Evolutionary conservation across 2,888 invertebrate species (phyloP).

Genomic region (Frankliniella fusca): DNA sequence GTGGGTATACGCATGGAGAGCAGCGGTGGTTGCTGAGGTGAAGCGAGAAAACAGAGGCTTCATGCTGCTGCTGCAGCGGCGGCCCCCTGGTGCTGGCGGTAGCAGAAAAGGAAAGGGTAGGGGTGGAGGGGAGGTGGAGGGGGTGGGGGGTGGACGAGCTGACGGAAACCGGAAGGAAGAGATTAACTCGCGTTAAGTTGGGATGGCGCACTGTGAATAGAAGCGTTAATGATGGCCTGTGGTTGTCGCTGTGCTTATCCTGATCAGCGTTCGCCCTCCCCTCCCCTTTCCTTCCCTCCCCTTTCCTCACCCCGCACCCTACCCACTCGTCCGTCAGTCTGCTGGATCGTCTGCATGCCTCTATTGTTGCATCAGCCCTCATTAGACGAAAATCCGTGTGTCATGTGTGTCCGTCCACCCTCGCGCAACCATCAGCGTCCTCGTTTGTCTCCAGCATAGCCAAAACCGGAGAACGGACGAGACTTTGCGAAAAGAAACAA

Average conservation of each 20-base stretch:
- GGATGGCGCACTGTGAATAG: neutral
- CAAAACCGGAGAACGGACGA: no score
- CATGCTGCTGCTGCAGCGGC: no score
- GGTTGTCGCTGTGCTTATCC: neutral
- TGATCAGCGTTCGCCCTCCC: neutral
- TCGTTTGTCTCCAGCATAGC: no score
- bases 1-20: no score
- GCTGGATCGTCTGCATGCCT: neutral
- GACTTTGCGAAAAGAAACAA: no score
- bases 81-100: no score
- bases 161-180: conserved; percentile 4
- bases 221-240: neutral
- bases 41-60: no score
- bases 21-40: no score
- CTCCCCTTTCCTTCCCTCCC: neutral
- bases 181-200: conserved; percentile 16
- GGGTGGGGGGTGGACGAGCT: neutral
- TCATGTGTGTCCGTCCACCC: neutral
- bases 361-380: neutral
- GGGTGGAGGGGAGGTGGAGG: neutral
- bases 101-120: neutral
- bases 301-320: neutral
- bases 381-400: neutral
- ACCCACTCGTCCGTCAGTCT: neutral
- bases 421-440: no score